phyloP scores from a whole-genome alignment of 2,888 invertebrate species.

The Ryuthela nishihirai region DNA sequence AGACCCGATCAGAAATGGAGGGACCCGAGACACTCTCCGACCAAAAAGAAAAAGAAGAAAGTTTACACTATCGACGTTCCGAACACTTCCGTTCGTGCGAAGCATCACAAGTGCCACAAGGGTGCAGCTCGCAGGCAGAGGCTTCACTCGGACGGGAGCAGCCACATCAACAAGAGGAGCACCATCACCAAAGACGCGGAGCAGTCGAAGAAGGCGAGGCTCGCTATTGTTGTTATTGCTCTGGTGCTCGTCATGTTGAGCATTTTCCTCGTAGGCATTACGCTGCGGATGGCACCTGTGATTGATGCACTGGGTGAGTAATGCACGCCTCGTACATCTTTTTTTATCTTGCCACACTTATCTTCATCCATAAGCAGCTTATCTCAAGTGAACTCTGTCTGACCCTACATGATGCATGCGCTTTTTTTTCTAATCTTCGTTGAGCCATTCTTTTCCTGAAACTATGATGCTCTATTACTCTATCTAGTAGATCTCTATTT shows the following conservation, averaged over 20 bases:
- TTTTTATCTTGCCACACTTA: no score
- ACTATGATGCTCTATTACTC: no score
- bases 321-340: no score
- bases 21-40: conserved; percentile 4
- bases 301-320: conserved; percentile 36
- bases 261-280: conserved; percentile 31
- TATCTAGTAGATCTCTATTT: no score
- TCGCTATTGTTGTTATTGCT: conserved; percentile 18
- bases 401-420: no score
- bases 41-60: conserved; percentile 15
- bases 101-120: conserved; percentile 5
- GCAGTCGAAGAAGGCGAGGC: conserved; percentile 23
- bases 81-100: not conserved
- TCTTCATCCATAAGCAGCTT: no score
- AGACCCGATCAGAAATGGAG: conserved; percentile 4
- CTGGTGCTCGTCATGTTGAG: conserved; percentile 26
- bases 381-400: no score
- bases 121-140: conserved; percentile 20
- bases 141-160: conserved; percentile 30
- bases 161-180: conserved; percentile 14
- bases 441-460: no score
- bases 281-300: conserved; percentile 31
- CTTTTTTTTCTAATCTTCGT: no score
- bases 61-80: conserved; percentile 15
- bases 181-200: conserved; percentile 12